Evolutionary conservation across 2,888 invertebrate genomes (phyloP), one percentile per base, ranked within the genome.

Genomic region (Subacronicta megacephala): DNA sequence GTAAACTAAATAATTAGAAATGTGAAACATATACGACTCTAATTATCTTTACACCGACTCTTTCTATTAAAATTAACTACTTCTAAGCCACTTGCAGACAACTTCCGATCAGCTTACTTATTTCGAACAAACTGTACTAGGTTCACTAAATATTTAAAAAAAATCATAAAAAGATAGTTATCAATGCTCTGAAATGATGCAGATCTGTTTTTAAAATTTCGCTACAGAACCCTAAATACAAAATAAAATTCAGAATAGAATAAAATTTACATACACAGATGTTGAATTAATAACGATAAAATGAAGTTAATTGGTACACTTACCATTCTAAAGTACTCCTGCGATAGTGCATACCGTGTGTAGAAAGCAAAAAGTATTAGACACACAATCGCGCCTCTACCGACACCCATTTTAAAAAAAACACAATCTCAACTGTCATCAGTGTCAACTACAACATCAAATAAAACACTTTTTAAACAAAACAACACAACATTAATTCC

Each of bases 261-360:
- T 61, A 52, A 33, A 68, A 63, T 68, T 68, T 33, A 41, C 63
- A 69, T 63, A 43, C 4, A 47, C 49, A 62, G 56, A 58, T 51
- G 37, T 38, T 54, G 18, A 41, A 47, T 57, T 37, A 31, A 7
- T 15, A 23, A 10, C 10, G 26, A 26, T 10, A 18, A n/a, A 18
- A 3, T 26, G 26, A 10, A 55, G 16, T 35, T 70, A 73, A 73
- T 70, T 62, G 43, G 40, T 45, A 54, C 62, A 86, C 93, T 92
- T 70, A 94, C 93, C 93, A 92, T 92, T 83, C 90, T 89, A 62
- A 90, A 89, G 80, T 92, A 90, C 47, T 92, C 92, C 71, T 92
- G 80, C 20, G 84, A 79, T 61, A 77, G 69, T 80, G 83, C 93
- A 85, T 90, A 76, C 81, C 90, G 84, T 78, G 88, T 85, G 83